Conservation (phyloP, 2,888 invertebrate species). For the Synergus gifuensis region DNA sequence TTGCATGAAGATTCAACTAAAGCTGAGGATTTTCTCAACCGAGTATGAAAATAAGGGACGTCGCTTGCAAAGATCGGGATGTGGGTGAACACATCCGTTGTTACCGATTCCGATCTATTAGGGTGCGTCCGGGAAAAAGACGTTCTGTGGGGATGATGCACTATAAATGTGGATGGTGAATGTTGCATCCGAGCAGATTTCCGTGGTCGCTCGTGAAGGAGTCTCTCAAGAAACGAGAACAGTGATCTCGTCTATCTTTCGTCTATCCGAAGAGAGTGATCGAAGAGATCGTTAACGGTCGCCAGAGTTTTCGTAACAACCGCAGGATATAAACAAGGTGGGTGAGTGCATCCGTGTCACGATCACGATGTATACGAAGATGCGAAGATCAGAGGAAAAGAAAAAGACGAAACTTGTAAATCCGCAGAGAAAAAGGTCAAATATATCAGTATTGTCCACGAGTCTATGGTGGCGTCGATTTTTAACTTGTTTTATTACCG, state of each 20-base stretch:
- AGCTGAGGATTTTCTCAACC: constrained; percentile 6
- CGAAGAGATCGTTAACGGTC: constrained; percentile 53
- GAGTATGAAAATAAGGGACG: background rate
- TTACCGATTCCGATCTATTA: constrained; percentile 39
- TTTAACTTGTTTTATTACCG: too few relatives aligned
- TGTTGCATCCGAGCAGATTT: constrained; percentile 57
- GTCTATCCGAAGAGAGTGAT: constrained; percentile 42
- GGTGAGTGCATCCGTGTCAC: constrained; percentile 52
- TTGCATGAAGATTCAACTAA: background rate
- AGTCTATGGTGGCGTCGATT: constrained; percentile 46
- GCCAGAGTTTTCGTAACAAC: constrained; percentile 43
- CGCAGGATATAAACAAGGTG: constrained; percentile 50
- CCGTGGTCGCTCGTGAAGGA: constrained; percentile 56
- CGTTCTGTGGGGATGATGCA: constrained; percentile 56
- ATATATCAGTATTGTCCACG: constrained; percentile 47
- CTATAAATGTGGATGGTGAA: constrained; percentile 62
- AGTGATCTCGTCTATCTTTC: constrained; percentile 47
- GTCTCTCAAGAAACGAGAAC: constrained; percentile 49
- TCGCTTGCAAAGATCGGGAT: background rate
- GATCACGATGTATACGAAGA: constrained; percentile 41
- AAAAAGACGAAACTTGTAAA: constrained; percentile 41
- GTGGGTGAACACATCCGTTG: constrained; percentile 28
- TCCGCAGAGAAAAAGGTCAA: constrained; percentile 51
- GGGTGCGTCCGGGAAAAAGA: constrained; percentile 56
- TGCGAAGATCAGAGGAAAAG: constrained; percentile 23